phyloP scores from a whole-genome alignment of 2,888 invertebrate species.

The Polydrusus cervinus region DNA sequence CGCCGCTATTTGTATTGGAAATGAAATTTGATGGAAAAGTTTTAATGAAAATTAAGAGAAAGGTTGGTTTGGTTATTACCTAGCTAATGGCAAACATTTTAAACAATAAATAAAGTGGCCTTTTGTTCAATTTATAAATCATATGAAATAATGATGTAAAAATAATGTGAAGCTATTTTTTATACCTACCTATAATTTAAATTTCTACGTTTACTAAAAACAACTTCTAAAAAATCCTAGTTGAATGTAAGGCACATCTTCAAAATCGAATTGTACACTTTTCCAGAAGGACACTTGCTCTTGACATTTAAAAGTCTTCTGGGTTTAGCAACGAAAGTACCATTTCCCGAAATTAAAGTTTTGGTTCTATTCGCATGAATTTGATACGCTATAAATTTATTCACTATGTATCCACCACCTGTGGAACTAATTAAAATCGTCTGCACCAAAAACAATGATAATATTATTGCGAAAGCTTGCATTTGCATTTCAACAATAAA shows the following conservation, averaged over 20 bases:
- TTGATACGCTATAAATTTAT: conserved; percentile 18
- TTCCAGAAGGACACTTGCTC: conserved; percentile 34
- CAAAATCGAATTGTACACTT: conserved; percentile 31
- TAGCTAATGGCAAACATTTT: too few species aligned
- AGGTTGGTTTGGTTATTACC: too few species aligned
- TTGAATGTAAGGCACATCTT: conserved; percentile 23
- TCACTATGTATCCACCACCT: conserved; percentile 21
- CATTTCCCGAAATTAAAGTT: neutral
- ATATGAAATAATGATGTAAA: too few species aligned
- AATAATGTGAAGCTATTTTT: too few species aligned
- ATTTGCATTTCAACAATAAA: conserved; percentile 1
- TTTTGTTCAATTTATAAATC: too few species aligned
- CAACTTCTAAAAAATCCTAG: neutral
- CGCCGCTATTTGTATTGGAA: too few species aligned
- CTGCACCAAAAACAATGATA: conserved; percentile 5
- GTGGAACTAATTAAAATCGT: neutral
- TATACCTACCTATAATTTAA: neutral
- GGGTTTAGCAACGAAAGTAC: neutral
- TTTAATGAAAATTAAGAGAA: too few species aligned
- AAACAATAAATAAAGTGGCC: too few species aligned
- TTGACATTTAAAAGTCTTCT: conserved; percentile 31
- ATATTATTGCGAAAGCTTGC: neutral
- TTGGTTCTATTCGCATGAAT: conserved; percentile 23
- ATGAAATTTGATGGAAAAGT: too few species aligned
- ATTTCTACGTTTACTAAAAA: neutral